These are phyloP conservation scores for Suricata suricatta DNA, from an alignment of 2,113 vertebrate genomes.

Conservation along the genomic window DNA sequence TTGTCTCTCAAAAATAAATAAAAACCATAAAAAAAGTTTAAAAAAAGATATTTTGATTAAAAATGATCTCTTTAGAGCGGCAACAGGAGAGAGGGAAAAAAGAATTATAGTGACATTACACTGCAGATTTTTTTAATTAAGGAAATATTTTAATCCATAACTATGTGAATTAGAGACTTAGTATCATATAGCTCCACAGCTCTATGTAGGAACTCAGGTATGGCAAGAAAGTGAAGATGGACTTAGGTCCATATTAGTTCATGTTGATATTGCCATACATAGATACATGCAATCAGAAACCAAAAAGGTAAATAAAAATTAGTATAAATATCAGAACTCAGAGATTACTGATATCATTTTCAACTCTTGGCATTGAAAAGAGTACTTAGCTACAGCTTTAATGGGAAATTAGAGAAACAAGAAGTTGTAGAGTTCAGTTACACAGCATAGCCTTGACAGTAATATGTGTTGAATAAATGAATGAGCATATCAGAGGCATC, in stretches of 20 bases:
- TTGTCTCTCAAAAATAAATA: too few species aligned
- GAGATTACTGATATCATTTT: neutral
- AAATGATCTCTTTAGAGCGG: slow-evolving; percentile 51
- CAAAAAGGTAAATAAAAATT: neutral
- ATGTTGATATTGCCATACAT: neutral
- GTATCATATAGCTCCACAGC: neutral
- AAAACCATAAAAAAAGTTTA: too few species aligned
- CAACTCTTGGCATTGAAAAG: neutral
- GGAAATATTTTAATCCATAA: slow-evolving; percentile 40
- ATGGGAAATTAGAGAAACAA: neutral
- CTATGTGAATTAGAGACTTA: neutral
- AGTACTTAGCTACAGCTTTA: neutral
- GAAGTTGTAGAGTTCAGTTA: neutral
- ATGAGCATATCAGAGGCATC: neutral
- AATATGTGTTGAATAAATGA: neutral
- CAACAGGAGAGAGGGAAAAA: neutral
- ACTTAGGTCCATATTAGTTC: neutral
- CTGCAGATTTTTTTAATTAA: slow-evolving; percentile 42
- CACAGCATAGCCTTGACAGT: neutral
- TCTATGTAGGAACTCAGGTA: neutral
- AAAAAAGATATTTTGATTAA: slow-evolving; percentile 59
- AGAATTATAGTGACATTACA: neutral
- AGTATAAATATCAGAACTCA: neutral
- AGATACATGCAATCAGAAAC: slow-evolving; percentile 14
- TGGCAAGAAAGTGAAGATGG: neutral